Percentiles rank a stretch among this genome's conserved stretches.
Evolutionary conservation across 1,140 invertebrate genomes (phyloP).

Genomic region (Leptonema lineaticorne): DNA sequence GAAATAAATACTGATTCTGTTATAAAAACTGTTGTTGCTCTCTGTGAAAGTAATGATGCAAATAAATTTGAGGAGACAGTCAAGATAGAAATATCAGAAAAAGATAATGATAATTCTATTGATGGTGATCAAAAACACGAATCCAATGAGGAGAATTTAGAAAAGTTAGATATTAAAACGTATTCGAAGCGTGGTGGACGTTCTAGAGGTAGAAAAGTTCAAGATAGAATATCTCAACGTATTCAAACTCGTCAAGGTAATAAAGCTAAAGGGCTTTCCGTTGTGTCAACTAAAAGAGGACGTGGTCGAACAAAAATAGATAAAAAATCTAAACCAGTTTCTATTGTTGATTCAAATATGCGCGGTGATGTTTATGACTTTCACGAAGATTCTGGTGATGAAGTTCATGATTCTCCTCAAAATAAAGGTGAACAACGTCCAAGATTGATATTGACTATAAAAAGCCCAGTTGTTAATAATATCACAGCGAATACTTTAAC

Average conservation of each 20-base stretch:
- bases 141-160: constrained; percentile 29
- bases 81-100: constrained; percentile 25
- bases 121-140: constrained; percentile 26
- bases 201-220: constrained; percentile 56
- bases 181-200: constrained; percentile 56
- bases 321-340: constrained; percentile 58
- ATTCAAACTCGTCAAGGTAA: constrained; percentile 60
- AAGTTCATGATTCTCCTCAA: constrained; percentile 53
- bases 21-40: constrained; percentile 73
- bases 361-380: constrained; percentile 80
- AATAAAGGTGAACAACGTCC: constrained; percentile 63
- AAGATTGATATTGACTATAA: constrained; percentile 76
- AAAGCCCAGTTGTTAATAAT: constrained; percentile 60
- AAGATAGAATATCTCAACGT: constrained; percentile 50
- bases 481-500: constrained; percentile 46
- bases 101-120: constrained; percentile 31
- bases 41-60: constrained; percentile 46
- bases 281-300: constrained; percentile 49
- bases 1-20: constrained; percentile 77
- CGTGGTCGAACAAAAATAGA: constrained; percentile 57
- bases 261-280: constrained; percentile 55
- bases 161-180: constrained; percentile 34
- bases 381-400: constrained; percentile 79
- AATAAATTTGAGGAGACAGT: not conserved
- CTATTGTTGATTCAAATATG: constrained; percentile 50